Conservation (phyloP, 2,888 invertebrate species). For the Lithophane semibrunnea region DNA sequence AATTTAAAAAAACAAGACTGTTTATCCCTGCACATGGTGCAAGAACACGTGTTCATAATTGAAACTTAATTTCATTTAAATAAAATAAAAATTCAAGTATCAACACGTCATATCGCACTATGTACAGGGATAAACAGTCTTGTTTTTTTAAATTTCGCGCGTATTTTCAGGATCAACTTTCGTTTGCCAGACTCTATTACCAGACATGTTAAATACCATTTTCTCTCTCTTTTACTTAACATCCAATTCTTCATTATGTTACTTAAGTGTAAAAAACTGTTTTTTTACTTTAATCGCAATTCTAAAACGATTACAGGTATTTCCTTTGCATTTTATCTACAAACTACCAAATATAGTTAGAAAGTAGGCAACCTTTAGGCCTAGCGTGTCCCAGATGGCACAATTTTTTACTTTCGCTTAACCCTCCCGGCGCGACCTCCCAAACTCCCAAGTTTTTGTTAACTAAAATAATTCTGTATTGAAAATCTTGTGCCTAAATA, state of each 20-base stretch:
- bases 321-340: not conserved
- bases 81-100: too few relatives aligned
- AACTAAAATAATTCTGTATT: slow-evolving; percentile 36
- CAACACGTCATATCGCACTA: too few relatives aligned
- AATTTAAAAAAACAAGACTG: too few relatives aligned
- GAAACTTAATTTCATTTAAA: too few relatives aligned
- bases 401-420: slow-evolving; percentile 42
- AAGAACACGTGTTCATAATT: too few relatives aligned
- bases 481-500: slow-evolving; percentile 32
- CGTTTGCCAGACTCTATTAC: too few relatives aligned
- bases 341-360: slow-evolving; percentile 8
- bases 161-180: too few relatives aligned
- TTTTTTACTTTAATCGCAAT: not conserved
- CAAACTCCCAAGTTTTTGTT: slow-evolving; percentile 46
- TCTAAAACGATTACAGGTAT: not conserved
- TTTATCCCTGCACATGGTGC: too few relatives aligned
- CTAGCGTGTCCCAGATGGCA: slow-evolving; percentile 41
- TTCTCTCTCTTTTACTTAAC: not conserved
- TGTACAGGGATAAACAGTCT: too few relatives aligned
- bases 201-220: not conserved
- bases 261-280: too few relatives aligned
- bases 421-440: slow-evolving; percentile 17
- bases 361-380: slow-evolving; percentile 19
- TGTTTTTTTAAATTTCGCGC: too few relatives aligned
- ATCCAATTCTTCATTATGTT: not conserved